Evolutionary conservation across 2,888 invertebrate species (phyloP), one percentile per base, ranked within the genome.

Genomic region (Hemithea aestivaria): DNA sequence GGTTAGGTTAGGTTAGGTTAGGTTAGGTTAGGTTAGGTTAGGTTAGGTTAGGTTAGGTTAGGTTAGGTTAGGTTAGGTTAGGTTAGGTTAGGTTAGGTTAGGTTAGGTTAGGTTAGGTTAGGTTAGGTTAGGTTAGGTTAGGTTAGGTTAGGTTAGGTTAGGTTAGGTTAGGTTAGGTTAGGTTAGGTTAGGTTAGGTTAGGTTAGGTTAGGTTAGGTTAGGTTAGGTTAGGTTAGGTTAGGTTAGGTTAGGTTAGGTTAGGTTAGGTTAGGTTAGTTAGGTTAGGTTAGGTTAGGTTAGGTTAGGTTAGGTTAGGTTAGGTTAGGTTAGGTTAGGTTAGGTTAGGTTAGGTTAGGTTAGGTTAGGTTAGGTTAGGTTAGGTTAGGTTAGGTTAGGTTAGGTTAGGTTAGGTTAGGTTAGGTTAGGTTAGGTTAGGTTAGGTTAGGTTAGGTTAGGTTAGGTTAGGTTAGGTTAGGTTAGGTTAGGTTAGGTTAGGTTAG

Each of bases 61-160:
- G 37, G 37, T 37, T 37, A 37, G 37, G 37, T 37, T 37, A 38
- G 38, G 38, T 38, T 38, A 38, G 38, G 38, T 38, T 37, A 37
- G 37, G 37, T 38, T 38, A 38, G 38, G 31, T 31, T 31, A 38
- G 31, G 38, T 38, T 38, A 38, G 38, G 35, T 35, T 35, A 35
- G 31, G 38, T 38, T 38, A 38, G 32, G 35, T 35, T 35, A 35
- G 31, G 38, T 38, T 38, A 38, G 38, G 38, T 38, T 38, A 38
- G 38, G 38, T 38, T 38, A 38, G 38, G 38, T 38, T 38, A 38
- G 38, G 38, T 38, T 38, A 32, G 32, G 37, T 37, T 37, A 37
- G 38, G 32, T 38, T 38, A 38, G 38, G 38, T 38, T 38, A 38
- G 38, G 38, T 38, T 38, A 38, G 32, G 38, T 38, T 32, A 32